Evolutionary conservation across 2,113 vertebrate species (phyloP).

Genomic region (Toxotes jaculatrix): DNA sequence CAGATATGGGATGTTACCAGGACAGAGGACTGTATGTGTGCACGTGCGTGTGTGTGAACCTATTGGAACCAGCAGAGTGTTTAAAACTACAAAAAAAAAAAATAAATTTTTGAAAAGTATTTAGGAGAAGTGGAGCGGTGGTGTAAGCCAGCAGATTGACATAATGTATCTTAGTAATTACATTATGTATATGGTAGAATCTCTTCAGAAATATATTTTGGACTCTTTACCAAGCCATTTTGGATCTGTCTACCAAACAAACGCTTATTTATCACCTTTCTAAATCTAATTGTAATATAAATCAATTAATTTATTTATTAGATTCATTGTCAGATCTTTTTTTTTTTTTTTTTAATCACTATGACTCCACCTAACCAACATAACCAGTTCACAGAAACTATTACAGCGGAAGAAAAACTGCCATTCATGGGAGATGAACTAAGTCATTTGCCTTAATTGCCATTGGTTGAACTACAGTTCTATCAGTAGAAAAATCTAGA

Average conservation of each 20-base stretch:
- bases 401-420: background rate
- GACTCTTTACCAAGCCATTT: background rate
- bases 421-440: slow-evolving; percentile 11
- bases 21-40: slow-evolving; percentile 25
- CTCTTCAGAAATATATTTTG: slow-evolving; percentile 12
- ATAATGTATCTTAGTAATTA: slow-evolving; percentile 23
- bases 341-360: background rate
- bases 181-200: background rate
- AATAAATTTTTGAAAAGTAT: background rate
- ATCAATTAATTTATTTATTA: no score
- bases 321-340: no score
- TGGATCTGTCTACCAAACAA: background rate
- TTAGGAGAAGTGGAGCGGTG: background rate
- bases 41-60: background rate
- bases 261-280: no score
- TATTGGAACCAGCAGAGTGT: background rate
- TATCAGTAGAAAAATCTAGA: background rate
- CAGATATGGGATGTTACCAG: slow-evolving; percentile 69
- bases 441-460: slow-evolving; percentile 36
- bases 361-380: background rate
- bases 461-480: slow-evolving; percentile 22
- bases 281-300: no score
- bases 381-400: slow-evolving; percentile 3
- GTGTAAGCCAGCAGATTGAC: background rate
- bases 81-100: slow-evolving; percentile 13